Evolutionary conservation across 1,140 invertebrate species (phyloP).

Genomic region (Brachionus calyciflorus): DNA sequence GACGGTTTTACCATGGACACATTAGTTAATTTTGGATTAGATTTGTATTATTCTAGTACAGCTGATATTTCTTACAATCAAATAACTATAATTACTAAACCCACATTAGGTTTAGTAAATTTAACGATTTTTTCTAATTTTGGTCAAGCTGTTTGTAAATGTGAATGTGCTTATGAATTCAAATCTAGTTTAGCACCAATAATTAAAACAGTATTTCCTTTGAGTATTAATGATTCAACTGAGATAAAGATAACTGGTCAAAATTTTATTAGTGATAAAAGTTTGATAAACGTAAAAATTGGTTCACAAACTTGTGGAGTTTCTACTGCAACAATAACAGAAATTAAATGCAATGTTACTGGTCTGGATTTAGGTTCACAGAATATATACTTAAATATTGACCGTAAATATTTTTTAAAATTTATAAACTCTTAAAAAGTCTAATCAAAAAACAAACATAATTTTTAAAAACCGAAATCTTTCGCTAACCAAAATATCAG

Average conservation of each 20-base stretch:
- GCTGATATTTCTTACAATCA: not conserved
- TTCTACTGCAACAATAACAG: not conserved
- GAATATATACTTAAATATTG: not conserved
- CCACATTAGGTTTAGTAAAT: not conserved
- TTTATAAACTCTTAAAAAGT: no score
- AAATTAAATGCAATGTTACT: not conserved
- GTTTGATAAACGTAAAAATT: not conserved
- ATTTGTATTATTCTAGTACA: constrained; percentile 46
- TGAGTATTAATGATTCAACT: not conserved
- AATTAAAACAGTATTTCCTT: not conserved
- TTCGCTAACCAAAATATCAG: no score
- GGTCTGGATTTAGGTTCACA: not conserved
- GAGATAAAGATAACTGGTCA: not conserved
- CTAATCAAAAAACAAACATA: no score
- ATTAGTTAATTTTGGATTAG: constrained; percentile 49
- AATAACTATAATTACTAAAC: not conserved
- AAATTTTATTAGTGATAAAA: not conserved
- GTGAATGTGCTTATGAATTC: not conserved
- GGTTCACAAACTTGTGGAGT: constrained; percentile 29
- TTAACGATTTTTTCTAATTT: not conserved
- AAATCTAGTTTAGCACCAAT: not conserved
- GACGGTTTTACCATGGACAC: constrained; percentile 50
- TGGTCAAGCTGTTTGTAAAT: not conserved
- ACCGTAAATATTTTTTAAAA: no score
- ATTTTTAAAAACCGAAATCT: no score